Evolutionary conservation across 2,888 invertebrate species (phyloP).

Genomic region (Meiosimyza decipiens): DNA sequence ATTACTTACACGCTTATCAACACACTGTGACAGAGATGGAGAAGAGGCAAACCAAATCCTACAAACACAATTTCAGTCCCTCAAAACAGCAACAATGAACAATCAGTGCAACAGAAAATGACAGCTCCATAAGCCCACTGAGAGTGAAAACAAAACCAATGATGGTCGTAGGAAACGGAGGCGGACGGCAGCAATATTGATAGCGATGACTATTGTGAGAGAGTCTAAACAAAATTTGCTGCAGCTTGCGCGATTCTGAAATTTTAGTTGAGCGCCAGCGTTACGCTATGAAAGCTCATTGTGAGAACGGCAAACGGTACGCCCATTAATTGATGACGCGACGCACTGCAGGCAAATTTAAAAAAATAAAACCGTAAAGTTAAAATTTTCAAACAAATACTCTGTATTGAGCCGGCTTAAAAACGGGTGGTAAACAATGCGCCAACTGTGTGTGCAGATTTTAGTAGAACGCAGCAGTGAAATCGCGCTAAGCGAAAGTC

Average conservation of each 20-base stretch:
- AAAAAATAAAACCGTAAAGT: too few relatives aligned
- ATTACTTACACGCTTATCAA: slow-evolving; percentile 3
- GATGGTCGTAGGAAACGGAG: too few relatives aligned
- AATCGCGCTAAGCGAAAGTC: too few relatives aligned
- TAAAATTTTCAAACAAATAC: too few relatives aligned
- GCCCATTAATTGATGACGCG: too few relatives aligned
- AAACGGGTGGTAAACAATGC: too few relatives aligned
- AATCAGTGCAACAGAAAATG: background rate
- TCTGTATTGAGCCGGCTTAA: too few relatives aligned
- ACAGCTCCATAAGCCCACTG: background rate
- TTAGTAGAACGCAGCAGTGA: too few relatives aligned
- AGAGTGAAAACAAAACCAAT: background rate
- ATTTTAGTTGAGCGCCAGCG: slow-evolving; percentile 9
- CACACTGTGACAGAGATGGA: background rate
- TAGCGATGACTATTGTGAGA: background rate
- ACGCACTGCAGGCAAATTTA: too few relatives aligned
- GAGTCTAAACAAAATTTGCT: background rate
- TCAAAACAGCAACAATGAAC: background rate
- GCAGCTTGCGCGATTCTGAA: background rate
- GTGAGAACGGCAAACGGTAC: too few relatives aligned
- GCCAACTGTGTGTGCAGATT: too few relatives aligned
- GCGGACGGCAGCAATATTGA: too few relatives aligned
- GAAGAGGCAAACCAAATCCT: background rate
- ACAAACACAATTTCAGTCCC: background rate
- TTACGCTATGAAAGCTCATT: slow-evolving; percentile 15